phyloP scores from a whole-genome alignment of 92 coral and sea anemone species.

The Pocillopora grandis region DNA sequence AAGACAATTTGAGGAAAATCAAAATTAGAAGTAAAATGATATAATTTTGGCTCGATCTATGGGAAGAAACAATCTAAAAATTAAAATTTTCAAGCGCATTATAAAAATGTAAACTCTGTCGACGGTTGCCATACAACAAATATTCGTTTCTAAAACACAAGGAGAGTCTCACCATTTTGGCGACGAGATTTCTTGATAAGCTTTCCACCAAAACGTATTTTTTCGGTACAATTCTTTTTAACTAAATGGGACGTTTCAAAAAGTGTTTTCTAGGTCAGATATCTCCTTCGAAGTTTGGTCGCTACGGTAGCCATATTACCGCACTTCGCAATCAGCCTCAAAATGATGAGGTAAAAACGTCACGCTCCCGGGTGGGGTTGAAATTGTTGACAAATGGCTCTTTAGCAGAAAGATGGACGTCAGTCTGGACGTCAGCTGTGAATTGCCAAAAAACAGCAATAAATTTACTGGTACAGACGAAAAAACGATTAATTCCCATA shows the following conservation, averaged over 20 bases:
- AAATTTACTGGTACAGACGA: neutral
- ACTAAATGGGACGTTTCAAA: neutral
- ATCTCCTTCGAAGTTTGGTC: conserved; percentile 44
- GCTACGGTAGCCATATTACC: conserved; percentile 84
- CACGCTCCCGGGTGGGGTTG: neutral
- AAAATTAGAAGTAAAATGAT: neutral
- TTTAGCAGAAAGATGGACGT: neutral
- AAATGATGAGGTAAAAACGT: conserved; percentile 17
- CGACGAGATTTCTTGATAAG: neutral
- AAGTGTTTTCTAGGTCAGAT: neutral
- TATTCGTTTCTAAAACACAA: neutral
- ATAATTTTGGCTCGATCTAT: neutral
- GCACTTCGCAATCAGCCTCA: conserved; percentile 41
- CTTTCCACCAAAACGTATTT: neutral
- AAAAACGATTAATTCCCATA: conserved; percentile 37
- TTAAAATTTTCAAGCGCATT: neutral
- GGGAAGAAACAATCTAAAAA: neutral
- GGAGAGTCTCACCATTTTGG: conserved; percentile 62
- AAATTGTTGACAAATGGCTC: conserved; percentile 28
- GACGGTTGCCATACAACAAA: conserved; percentile 25
- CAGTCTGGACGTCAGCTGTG: neutral
- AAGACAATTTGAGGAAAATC: neutral
- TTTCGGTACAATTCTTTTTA: neutral
- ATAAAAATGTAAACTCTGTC: neutral
- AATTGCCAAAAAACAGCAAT: neutral